Base-by-base conservation (phyloP, 2,888 invertebrate genomes). In the Mechanitis messenoides region DNA sequence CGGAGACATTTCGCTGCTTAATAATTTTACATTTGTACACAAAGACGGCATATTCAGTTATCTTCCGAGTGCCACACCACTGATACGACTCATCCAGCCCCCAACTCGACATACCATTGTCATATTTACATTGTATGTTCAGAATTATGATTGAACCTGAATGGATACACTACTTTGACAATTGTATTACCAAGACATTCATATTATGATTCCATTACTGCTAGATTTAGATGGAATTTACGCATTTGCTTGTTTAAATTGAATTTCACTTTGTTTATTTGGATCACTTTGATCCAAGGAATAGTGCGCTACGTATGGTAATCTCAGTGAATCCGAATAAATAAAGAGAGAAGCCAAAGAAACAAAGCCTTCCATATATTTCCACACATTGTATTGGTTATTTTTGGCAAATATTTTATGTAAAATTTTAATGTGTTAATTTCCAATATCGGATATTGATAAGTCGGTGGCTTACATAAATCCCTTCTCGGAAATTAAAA, bases 81-180 rank as follows among this genome's bases (percentile, higher is more conserved):
- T 79, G 87, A 87, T 87, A 86, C 79, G 83, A 86, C 81, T 77
- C 77, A 77, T 76, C 78, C 81, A 80, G 74, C 81, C 80, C 35
- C 80, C 79, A 74, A 73, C 80, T 81, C 77, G 77, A 74, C 71
- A 78, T 81, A 71, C 87, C 78, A 88, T 90, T 90, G 89, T 90
- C 83, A 80, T 86, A 83, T 87, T 87, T 86, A 86, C 87, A 87
- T 88, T 90, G 87, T 87, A 81, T 86, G 84, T 78, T 85, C 85
- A 80, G 76, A 84, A 86, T 87, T 87, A 85, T 84, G 81, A 87
- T 87, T 86, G 85, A 80, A 78, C 77, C 78, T 76, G 78, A 81
- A 81, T 61, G 61, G 59, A 57, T 61, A 55, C 61, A 64, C 60
- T 64, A 61, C 45, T 65, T 59, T 58, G 57, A 38, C 42, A 59